These are phyloP conservation scores for Haemorhous mexicanus DNA, from an alignment of 2,113 vertebrate genomes.

Conservation along the genomic window DNA sequence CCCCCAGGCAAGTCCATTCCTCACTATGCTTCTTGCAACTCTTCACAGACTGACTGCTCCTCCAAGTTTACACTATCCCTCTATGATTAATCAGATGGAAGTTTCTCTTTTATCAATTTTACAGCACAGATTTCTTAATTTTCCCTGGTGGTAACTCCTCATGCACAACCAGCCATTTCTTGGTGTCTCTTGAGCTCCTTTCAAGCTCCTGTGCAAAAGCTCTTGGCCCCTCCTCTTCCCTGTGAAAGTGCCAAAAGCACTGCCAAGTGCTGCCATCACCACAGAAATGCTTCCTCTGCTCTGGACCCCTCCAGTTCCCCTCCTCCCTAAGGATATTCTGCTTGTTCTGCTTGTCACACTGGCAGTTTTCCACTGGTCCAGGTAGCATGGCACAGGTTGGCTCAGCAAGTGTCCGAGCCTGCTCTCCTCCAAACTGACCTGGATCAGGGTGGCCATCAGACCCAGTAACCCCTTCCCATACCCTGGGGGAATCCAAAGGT, in stretches of 20 bases:
- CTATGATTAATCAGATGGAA: background rate
- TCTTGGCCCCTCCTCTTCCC: background rate
- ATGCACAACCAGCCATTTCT: background rate
- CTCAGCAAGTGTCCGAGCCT: background rate
- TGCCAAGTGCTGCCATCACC: accelerated
- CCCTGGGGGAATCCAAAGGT: background rate
- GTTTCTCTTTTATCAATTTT: background rate
- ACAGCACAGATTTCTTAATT: background rate
- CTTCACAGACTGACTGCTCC: background rate
- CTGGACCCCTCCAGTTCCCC: background rate
- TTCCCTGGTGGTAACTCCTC: background rate
- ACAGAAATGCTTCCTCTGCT: background rate
- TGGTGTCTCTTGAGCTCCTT: background rate
- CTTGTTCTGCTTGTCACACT: background rate
- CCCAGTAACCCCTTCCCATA: background rate
- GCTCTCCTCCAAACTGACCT: background rate
- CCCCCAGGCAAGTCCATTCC: background rate
- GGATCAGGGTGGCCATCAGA: background rate
- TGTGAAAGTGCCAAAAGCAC: background rate
- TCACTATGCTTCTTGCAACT: background rate
- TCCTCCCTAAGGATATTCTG: background rate
- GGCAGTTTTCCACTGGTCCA: background rate
- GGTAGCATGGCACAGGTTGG: background rate
- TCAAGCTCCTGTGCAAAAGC: background rate
- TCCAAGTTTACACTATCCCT: background rate